Evolutionary conservation across 2,797 vertebrate species (phyloP), one percentile per base, ranked within the genome.

Genomic region (Aplochiton taeniatus): DNA sequence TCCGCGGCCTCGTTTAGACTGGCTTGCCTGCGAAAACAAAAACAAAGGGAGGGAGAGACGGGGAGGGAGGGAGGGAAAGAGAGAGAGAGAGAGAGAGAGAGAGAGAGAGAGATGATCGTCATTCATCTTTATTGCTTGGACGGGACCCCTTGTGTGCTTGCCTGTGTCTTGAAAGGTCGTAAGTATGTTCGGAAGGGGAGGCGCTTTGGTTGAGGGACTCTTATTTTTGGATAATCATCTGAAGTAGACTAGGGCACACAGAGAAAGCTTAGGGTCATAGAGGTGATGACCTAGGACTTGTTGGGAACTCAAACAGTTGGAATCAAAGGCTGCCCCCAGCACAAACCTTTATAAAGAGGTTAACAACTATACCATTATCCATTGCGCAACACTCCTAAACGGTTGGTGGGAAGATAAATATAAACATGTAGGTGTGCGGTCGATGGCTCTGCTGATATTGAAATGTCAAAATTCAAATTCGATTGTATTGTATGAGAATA

Each of bases 1-100:
- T 99, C 97, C 0, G 98, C 97, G 72, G 95, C 96, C 83, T 96
- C 94, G 61, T 99, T 99, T 72, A 98, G 95, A 88, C 95, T 98
- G 79, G 97, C 98, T 92, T 99, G 97, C 89, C 97, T 99, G 86
- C 80, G 76, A 89, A 64, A 69, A 42, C 9, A 83, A 79, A 75
- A 54, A 62, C 42, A 75, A 68, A 59, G n/a, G n/a, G n/a, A n/a
- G n/a, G n/a, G n/a, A n/a, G n/a, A n/a, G n/a, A n/a, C n/a, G n/a
- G n/a, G n/a, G n/a, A n/a, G n/a, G n/a, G n/a, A n/a, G n/a, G n/a
- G n/a, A n/a, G n/a, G n/a, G n/a, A n/a, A n/a, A n/a, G n/a, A n/a
- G n/a, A n/a, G n/a, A n/a, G n/a, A n/a, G n/a, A n/a, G n/a, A n/a
- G n/a, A n/a, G n/a, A n/a, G n/a, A n/a, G n/a, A n/a, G n/a, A n/a